Evolutionary conservation across 2,888 invertebrate genomes (phyloP).

Genomic region (Chrysolina haemoptera): DNA sequence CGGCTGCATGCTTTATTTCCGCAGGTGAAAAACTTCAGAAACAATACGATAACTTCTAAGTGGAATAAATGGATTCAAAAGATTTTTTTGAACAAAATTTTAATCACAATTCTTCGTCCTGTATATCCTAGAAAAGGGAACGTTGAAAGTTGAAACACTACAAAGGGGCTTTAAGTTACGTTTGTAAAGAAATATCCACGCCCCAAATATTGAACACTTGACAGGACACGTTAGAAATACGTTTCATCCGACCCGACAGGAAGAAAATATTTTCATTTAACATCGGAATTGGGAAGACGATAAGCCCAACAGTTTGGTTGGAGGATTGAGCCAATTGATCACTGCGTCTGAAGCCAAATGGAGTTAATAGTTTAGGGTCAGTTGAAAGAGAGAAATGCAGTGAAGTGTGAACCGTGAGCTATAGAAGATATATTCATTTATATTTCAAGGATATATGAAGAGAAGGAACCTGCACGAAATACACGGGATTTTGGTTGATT

Average conservation of each 20-base stretch:
- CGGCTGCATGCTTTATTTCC: too few relatives aligned
- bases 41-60: too few relatives aligned
- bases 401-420: constrained; percentile 11
- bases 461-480: too few relatives aligned
- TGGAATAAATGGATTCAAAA: too few relatives aligned
- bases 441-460: too few relatives aligned
- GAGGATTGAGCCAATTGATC: constrained; percentile 55
- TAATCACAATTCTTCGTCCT: too few relatives aligned
- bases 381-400: constrained; percentile 40
- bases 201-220: not conserved
- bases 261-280: constrained; percentile 28
- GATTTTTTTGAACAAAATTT: too few relatives aligned
- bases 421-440: not conserved
- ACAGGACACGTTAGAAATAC: not conserved
- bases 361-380: constrained; percentile 53
- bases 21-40: too few relatives aligned
- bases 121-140: too few relatives aligned
- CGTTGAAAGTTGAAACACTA: too few relatives aligned
- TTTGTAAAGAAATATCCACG: not conserved
- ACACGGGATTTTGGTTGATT: too few relatives aligned
- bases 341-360: constrained; percentile 52
- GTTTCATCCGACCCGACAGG: not conserved
- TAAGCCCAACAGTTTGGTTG: constrained; percentile 46
- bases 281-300: constrained; percentile 31
- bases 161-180: too few relatives aligned